Percentiles rank a stretch among this genome's conserved stretches.
Conservation (phyloP, 1,140 invertebrate genomes). For the Drosophila pseudoananassae region DNA sequence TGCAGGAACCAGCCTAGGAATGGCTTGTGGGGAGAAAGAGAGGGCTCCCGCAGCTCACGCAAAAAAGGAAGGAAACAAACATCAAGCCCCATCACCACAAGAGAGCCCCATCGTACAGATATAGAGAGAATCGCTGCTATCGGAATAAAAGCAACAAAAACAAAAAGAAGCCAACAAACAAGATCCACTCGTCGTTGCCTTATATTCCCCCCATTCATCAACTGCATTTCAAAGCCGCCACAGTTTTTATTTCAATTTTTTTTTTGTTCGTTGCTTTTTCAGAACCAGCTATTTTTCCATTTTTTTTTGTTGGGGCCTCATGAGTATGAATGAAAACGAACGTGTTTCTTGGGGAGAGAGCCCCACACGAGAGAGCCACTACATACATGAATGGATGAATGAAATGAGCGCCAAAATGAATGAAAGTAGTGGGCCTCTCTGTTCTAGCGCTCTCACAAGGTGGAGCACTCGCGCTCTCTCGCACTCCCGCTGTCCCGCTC, state of each 20-base stretch:
- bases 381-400: constrained; percentile 48
- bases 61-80: constrained; percentile 80
- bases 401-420: constrained; percentile 70
- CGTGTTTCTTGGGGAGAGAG: constrained; percentile 62
- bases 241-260: constrained; percentile 42
- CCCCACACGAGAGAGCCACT: constrained; percentile 21
- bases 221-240: constrained; percentile 77
- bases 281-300: constrained; percentile 65
- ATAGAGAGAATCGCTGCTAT: constrained; percentile 38
- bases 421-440: constrained; percentile 65
- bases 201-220: constrained; percentile 73
- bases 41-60: constrained; percentile 29
- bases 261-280: constrained; percentile 36
- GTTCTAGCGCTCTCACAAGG: constrained; percentile 10
- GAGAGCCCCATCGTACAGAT: constrained; percentile 11
- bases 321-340: constrained; percentile 79
- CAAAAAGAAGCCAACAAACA: constrained; percentile 38
- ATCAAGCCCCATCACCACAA: constrained; percentile 56
- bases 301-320: constrained; percentile 45
- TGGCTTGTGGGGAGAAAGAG: background rate
- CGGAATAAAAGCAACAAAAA: constrained; percentile 39
- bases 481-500: constrained; percentile 1
- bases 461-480: constrained; percentile 14
- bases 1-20: constrained; percentile 66
- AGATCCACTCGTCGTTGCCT: constrained; percentile 47